These are phyloP conservation scores for Tretioscincus oriximinensis DNA, from an alignment of 2,113 vertebrate species.

Conservation along the genomic window DNA sequence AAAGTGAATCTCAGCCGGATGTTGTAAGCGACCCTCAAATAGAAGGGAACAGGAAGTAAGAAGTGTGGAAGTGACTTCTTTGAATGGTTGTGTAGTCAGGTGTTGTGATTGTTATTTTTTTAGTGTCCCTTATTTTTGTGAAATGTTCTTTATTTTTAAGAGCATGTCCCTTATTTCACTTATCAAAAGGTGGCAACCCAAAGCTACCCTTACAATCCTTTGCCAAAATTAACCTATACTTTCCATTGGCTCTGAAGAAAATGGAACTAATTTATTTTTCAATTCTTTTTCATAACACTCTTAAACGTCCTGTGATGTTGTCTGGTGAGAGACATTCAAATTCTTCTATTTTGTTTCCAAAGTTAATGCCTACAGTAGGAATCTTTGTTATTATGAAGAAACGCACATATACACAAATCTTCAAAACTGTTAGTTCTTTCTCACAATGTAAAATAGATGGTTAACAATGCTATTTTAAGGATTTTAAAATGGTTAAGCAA, in stretches of 20 bases:
- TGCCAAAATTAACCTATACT: too few species aligned
- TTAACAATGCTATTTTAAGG: conserved; percentile 18
- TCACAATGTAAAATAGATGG: not conserved
- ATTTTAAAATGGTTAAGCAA: conserved; percentile 17
- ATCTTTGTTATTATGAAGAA: not conserved
- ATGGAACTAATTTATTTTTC: not conserved
- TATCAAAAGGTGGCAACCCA: too few species aligned
- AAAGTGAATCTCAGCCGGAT: too few species aligned
- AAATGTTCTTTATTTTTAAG: too few species aligned
- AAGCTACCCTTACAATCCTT: too few species aligned
- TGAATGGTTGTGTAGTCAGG: too few species aligned
- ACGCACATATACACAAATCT: not conserved
- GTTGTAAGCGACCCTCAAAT: too few species aligned
- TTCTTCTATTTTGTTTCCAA: not conserved
- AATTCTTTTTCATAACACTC: not conserved
- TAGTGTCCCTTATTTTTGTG: too few species aligned
- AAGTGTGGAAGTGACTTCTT: too few species aligned
- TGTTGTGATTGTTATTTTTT: too few species aligned
- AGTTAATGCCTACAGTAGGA: not conserved
- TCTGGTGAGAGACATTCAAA: not conserved
- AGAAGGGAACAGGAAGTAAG: too few species aligned
- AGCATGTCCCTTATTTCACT: too few species aligned
- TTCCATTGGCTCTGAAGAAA: not conserved
- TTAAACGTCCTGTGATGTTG: not conserved
- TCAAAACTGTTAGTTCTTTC: not conserved